Conservation (phyloP, 2,888 invertebrate genomes). For the Drosophila nigritarsus region DNA sequence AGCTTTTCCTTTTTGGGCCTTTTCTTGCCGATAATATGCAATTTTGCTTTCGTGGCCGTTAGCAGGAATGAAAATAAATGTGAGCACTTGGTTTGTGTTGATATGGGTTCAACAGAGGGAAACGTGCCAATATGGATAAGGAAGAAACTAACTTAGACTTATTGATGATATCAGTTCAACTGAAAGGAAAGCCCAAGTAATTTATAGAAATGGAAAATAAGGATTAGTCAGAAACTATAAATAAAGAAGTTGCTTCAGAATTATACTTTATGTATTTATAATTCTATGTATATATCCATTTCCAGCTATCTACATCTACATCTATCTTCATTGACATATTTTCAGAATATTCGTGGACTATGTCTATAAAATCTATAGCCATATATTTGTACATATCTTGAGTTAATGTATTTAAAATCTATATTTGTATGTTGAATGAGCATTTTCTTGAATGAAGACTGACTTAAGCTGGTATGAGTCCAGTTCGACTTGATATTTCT, state of each 20-base stretch:
- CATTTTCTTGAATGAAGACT: background rate
- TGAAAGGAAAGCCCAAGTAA: background rate
- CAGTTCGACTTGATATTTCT: background rate
- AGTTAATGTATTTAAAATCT: background rate
- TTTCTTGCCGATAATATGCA: conserved; percentile 14
- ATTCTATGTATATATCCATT: too few species aligned
- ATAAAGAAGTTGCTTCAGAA: too few species aligned
- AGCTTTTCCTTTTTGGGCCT: conserved; percentile 18
- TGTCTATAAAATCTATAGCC: background rate
- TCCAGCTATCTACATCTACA: too few species aligned
- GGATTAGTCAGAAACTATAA: background rate
- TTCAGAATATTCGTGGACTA: background rate
- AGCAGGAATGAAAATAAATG: conserved; percentile 25
- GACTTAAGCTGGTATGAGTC: background rate
- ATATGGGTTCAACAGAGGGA: background rate
- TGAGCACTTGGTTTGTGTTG: background rate
- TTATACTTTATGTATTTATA: too few species aligned
- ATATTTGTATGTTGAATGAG: background rate
- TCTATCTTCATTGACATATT: background rate
- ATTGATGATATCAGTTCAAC: background rate
- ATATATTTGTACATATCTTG: background rate
- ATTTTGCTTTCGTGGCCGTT: conserved; percentile 20
- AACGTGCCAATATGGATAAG: background rate
- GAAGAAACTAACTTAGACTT: background rate
- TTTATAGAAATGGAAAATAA: background rate